Evolutionary conservation across 1,140 invertebrate genomes (phyloP).

Genomic region (Cydia strobilella): DNA sequence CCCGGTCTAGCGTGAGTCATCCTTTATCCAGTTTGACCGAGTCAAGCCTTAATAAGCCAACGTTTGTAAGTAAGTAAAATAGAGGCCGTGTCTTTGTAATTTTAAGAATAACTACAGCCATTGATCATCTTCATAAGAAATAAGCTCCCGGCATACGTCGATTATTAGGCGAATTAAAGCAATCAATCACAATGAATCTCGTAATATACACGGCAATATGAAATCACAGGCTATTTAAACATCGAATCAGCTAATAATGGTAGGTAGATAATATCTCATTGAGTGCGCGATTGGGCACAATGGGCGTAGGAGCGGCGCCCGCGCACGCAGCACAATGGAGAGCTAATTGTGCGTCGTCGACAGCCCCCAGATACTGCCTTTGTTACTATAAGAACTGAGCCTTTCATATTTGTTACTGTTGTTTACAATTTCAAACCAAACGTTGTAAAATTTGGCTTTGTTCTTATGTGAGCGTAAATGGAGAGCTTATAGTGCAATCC

Average conservation of each 20-base stretch:
- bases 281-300: constrained; percentile 58
- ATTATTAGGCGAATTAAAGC: constrained; percentile 49
- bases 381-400: constrained; percentile 41
- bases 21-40: background rate
- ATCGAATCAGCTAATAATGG: constrained; percentile 59
- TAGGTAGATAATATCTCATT: constrained; percentile 61
- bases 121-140: constrained; percentile 37
- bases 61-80: background rate
- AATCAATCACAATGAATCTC: constrained; percentile 65
- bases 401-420: background rate
- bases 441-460: background rate
- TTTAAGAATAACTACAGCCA: constrained; percentile 28
- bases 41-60: background rate
- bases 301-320: constrained; percentile 67
- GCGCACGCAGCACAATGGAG: constrained; percentile 58
- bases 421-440: background rate
- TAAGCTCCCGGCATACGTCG: constrained; percentile 52
- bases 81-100: background rate
- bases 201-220: constrained; percentile 47
- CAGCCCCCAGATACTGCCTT: constrained; percentile 50
- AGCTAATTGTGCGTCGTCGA: constrained; percentile 74
- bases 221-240: constrained; percentile 64
- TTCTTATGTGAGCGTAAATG: too few relatives aligned
- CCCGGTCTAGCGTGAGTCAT: too few relatives aligned
- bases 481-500: too few relatives aligned